phyloP scores from a whole-genome alignment of 2,888 invertebrate genomes.

The Caenorhabditis sp. region DNA sequence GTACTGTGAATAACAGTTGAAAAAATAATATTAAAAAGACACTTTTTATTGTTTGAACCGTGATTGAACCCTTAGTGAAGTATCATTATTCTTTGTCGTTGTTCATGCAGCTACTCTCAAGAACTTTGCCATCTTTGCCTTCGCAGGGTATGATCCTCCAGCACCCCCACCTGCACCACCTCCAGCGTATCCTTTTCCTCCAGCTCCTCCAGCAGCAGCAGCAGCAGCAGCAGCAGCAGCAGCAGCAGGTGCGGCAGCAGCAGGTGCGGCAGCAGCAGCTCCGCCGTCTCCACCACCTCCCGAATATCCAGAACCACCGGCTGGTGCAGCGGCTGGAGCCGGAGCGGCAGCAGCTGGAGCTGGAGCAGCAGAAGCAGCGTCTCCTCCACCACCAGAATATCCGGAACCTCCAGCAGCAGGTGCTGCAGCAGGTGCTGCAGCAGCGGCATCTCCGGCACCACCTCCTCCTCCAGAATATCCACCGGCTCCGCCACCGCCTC shows the following conservation, averaged over 20 bases:
- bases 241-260: background rate
- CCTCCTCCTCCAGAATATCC: slow-evolving; percentile 4
- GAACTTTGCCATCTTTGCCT: background rate
- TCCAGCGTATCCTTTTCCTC: background rate
- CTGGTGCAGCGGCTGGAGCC: slow-evolving; percentile 19
- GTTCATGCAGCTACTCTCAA: background rate
- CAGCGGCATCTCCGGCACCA: too few species aligned
- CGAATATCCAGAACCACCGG: slow-evolving; percentile 18
- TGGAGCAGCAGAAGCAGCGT: background rate
- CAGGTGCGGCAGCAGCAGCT: background rate
- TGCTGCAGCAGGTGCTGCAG: too few species aligned
- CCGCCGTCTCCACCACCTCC: slow-evolving; percentile 18
- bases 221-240: slow-evolving; percentile 17
- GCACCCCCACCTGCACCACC: background rate
- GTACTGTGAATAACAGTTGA: background rate
- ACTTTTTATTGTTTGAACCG: background rate
- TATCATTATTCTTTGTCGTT: background rate
- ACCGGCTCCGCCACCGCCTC: background rate
- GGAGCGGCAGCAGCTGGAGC: slow-evolving; percentile 4
- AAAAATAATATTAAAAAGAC: too few species aligned
- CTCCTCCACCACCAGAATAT: background rate
- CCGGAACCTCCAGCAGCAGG: background rate
- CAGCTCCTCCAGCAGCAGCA: slow-evolving; percentile 7
- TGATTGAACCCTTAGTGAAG: background rate
- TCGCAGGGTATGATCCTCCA: background rate